phyloP scores from a whole-genome alignment of 2,888 invertebrate species.

The Phlogophora meticulosa region DNA sequence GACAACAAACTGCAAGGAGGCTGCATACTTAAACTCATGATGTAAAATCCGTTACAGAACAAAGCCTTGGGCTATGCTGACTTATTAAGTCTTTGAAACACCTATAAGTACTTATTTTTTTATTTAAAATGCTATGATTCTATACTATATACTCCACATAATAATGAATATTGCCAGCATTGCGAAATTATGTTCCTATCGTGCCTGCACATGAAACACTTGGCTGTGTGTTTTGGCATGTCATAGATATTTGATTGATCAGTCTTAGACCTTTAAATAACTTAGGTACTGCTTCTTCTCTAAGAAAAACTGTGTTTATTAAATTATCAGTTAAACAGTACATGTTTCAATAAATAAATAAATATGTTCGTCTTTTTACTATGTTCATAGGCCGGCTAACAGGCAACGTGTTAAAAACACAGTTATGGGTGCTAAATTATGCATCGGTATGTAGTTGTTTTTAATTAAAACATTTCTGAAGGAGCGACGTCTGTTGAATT shows the following conservation, averaged over 20 bases:
- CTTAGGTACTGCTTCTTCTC: background rate
- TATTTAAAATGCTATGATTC: background rate
- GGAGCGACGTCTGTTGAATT: conserved; percentile 7
- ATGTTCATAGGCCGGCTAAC: conserved; percentile 9
- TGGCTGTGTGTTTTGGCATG: no score
- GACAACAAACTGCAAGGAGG: background rate
- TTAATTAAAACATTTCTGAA: conserved; percentile 49
- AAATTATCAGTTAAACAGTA: conserved; percentile 6
- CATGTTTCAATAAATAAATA: conserved; percentile 15
- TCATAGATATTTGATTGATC: background rate
- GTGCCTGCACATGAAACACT: no score
- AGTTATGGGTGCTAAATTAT: conserved; percentile 38
- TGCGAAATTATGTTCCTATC: background rate
- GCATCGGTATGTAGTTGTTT: conserved; percentile 37
- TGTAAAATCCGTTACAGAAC: background rate
- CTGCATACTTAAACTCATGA: background rate
- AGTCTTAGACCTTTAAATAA: background rate
- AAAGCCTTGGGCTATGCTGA: background rate
- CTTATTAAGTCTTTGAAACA: background rate
- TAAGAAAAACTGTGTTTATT: background rate
- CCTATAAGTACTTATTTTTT: no score
- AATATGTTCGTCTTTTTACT: conserved; percentile 4
- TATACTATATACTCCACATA: background rate
- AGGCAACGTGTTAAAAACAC: conserved; percentile 25
- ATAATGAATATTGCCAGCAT: background rate